Evolutionary conservation across 2,797 vertebrate species (phyloP).

Genomic region (Brotula barbata): DNA sequence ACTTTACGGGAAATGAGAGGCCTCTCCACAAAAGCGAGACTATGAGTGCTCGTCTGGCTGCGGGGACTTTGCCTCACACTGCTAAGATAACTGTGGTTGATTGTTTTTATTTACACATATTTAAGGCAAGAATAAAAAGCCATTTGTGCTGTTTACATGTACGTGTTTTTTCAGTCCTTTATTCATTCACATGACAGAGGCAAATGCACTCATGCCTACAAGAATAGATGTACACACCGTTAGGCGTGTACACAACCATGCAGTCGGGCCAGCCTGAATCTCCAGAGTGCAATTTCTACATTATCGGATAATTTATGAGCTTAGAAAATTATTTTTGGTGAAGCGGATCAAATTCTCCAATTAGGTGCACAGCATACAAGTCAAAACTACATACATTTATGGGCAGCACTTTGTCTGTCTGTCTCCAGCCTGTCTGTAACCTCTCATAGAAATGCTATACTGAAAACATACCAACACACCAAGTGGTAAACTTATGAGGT

Average conservation of each 20-base stretch:
- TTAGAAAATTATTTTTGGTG: conserved; percentile 59
- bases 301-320: conserved; percentile 54
- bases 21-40: conserved; percentile 53
- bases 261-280: conserved; percentile 32
- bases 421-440: conserved; percentile 65
- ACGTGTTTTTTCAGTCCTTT: conserved; percentile 21
- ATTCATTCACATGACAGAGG: conserved; percentile 11
- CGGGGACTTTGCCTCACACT: conserved; percentile 46
- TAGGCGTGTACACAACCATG: background rate
- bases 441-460: conserved; percentile 33
- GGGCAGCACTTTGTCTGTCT: conserved; percentile 48
- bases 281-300: conserved; percentile 51
- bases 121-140: conserved; percentile 55
- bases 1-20: conserved; percentile 78
- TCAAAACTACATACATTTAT: conserved; percentile 53
- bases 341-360: conserved; percentile 63
- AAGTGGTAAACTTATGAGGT: conserved; percentile 44
- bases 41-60: conserved; percentile 58
- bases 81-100: conserved; percentile 51
- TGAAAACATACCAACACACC: conserved; percentile 55
- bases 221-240: conserved; percentile 1
- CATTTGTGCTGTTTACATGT: conserved; percentile 33
- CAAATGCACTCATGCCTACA: conserved; percentile 14
- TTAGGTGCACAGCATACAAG: conserved; percentile 40
- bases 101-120: conserved; percentile 66